A percentile compares a stretch with the other conserved stretches of the same genome.
phyloP scores from a whole-genome alignment of 2,797 vertebrate genomes.

The Aplochiton taeniatus region DNA sequence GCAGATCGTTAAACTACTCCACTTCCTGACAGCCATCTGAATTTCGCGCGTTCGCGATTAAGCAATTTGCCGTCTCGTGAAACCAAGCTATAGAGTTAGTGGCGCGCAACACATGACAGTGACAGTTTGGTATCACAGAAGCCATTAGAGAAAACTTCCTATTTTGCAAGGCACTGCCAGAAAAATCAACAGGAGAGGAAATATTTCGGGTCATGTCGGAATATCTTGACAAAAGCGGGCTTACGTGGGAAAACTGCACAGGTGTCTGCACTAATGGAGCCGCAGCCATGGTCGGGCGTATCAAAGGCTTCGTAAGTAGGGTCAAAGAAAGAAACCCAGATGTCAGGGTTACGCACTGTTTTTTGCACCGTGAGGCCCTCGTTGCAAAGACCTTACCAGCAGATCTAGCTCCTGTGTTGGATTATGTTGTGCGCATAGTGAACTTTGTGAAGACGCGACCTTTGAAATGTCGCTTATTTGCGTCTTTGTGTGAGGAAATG shows the following conservation, averaged over 20 bases:
- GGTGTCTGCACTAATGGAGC: slow-evolving; percentile 39
- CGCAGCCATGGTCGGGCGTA: slow-evolving; percentile 23
- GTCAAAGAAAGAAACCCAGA: slow-evolving; percentile 33
- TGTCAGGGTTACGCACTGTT: slow-evolving; percentile 26
- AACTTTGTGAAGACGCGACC: slow-evolving; percentile 38
- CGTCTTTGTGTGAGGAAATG: slow-evolving; percentile 39
- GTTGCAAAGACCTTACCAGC: slow-evolving; percentile 49
- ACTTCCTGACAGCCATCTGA: no score
- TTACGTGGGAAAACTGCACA: slow-evolving; percentile 30
- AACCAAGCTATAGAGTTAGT: slow-evolving; percentile 33
- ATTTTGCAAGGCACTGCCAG: slow-evolving; percentile 37
- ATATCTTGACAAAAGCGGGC: slow-evolving; percentile 28
- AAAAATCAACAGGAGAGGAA: slow-evolving; percentile 41
- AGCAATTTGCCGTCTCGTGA: slow-evolving; percentile 34
- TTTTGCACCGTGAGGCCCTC: slow-evolving; percentile 34
- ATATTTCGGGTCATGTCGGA: slow-evolving; percentile 34
- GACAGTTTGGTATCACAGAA: slow-evolving; percentile 40
- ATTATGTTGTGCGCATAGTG: slow-evolving; percentile 35
- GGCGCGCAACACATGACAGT: slow-evolving; percentile 31
- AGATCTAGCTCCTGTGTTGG: slow-evolving; percentile 40
- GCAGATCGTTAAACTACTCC: no score
- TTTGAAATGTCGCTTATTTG: slow-evolving; percentile 28
- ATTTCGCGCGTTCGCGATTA: no score
- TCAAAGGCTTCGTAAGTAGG: slow-evolving; percentile 36
- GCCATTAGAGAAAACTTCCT: slow-evolving; percentile 41